phyloP scores from a whole-genome alignment of 2,888 invertebrate species.

The Epirrita christyi region DNA sequence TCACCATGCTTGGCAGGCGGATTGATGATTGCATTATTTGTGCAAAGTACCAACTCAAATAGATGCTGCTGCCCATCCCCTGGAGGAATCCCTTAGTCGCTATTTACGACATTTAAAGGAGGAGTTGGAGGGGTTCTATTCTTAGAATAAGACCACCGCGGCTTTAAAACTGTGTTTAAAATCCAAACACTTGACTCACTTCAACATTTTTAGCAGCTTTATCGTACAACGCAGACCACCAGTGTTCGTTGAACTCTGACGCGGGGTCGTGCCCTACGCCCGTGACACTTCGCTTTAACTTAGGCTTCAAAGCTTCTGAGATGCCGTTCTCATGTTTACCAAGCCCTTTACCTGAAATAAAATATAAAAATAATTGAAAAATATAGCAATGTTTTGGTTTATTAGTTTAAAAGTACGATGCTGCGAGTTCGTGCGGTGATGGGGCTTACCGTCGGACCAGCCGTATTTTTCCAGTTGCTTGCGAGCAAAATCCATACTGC shows the following conservation, averaged over 20 bases:
- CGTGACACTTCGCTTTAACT: constrained; percentile 90
- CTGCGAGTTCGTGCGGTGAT: not conserved
- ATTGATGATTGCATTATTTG: too few relatives aligned
- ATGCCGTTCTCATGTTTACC: constrained; percentile 93
- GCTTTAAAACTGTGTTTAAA: too few relatives aligned
- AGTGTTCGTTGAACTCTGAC: constrained; percentile 91
- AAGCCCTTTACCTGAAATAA: constrained; percentile 89
- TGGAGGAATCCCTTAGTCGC: too few relatives aligned
- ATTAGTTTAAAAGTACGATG: not conserved
- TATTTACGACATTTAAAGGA: too few relatives aligned
- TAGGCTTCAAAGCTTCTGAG: constrained; percentile 90
- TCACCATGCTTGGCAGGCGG: too few relatives aligned
- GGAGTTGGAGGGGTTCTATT: too few relatives aligned
- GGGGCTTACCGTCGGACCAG: constrained; percentile 84
- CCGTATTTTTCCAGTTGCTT: constrained; percentile 90
- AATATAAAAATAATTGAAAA: not conserved
- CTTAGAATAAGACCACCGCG: too few relatives aligned
- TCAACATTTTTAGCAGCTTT: constrained; percentile 89
- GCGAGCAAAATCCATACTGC: constrained; percentile 88
- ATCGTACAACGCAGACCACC: constrained; percentile 93
- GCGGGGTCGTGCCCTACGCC: constrained; percentile 92
- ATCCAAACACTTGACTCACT: too few relatives aligned
- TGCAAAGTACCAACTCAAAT: too few relatives aligned
- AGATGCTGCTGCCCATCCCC: too few relatives aligned
- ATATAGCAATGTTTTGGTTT: not conserved